Percentiles rank a stretch among this genome's conserved stretches.
Evolutionary conservation across 2,113 vertebrate species (phyloP).

Genomic region (Amblyornis subalaris): DNA sequence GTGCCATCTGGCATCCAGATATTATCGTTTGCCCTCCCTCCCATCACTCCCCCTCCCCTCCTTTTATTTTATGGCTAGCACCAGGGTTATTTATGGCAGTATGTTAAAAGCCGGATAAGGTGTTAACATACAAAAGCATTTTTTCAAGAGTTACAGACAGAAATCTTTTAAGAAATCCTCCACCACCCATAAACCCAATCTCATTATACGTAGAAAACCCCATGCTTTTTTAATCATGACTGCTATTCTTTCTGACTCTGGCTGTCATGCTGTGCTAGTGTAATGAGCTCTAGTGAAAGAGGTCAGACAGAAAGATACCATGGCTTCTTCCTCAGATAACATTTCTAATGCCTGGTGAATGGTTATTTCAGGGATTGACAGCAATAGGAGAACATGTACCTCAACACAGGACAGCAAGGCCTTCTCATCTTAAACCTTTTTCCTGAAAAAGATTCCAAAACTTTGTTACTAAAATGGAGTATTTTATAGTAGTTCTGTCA

Average conservation of each 20-base stretch:
- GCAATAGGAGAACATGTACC: not conserved
- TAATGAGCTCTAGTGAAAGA: not conserved
- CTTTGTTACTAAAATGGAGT: not conserved
- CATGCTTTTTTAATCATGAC: not conserved
- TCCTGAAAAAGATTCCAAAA: not conserved
- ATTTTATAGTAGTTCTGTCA: not conserved
- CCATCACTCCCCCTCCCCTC: fast-evolving
- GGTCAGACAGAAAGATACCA: not conserved
- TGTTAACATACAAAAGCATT: slow-evolving; percentile 17
- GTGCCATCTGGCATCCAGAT: slow-evolving; percentile 81
- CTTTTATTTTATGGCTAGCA: slow-evolving; percentile 4
- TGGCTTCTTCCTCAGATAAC: not conserved
- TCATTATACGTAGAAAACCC: not conserved
- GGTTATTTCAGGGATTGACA: not conserved
- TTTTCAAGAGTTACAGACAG: slow-evolving; percentile 4
- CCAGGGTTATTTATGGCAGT: slow-evolving; percentile 68
- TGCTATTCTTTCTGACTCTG: not conserved
- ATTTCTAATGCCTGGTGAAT: not conserved
- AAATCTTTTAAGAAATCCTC: not conserved
- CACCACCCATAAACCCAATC: not conserved
- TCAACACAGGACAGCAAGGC: not conserved
- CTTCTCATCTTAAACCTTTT: not conserved
- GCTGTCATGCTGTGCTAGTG: not conserved
- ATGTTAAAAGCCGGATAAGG: slow-evolving; percentile 21
- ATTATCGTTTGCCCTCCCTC: slow-evolving; percentile 60